Percentiles rank a stretch among this genome's conserved stretches.
Conservation (phyloP, 1,140 invertebrate species). For the Ooceraea biroi region DNA sequence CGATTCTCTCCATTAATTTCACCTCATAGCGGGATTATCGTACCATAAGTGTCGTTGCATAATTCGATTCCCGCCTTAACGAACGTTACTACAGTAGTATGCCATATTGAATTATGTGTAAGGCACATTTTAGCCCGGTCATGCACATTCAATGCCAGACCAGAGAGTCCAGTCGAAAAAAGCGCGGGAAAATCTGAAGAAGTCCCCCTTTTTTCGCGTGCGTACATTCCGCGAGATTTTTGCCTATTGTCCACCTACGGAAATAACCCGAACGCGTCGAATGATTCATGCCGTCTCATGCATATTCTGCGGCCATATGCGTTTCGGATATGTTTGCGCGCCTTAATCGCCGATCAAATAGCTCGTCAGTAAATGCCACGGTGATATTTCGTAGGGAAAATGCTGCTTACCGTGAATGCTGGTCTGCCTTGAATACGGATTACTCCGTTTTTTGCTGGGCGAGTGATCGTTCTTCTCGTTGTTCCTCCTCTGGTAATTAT, state of each 20-base stretch:
- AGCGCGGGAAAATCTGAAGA: not conserved
- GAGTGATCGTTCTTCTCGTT: slow-evolving; percentile 73
- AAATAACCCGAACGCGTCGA: not conserved
- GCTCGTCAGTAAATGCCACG: not conserved
- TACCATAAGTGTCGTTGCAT: slow-evolving; percentile 8
- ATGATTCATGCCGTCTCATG: slow-evolving; percentile 15
- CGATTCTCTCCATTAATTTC: too few relatives aligned
- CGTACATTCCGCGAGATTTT: slow-evolving; percentile 6
- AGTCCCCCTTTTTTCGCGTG: not conserved
- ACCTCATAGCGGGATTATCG: not conserved
- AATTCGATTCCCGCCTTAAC: slow-evolving; percentile 11
- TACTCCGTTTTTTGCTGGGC: slow-evolving; percentile 76
- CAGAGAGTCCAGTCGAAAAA: not conserved
- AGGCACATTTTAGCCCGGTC: slow-evolving; percentile 23
- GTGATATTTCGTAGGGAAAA: slow-evolving; percentile 37
- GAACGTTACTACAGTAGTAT: not conserved
- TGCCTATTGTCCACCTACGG: not conserved
- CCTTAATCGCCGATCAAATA: not conserved
- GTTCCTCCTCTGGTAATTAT: slow-evolving; percentile 73
- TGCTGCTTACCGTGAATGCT: slow-evolving; percentile 82
- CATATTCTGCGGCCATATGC: slow-evolving; percentile 1
- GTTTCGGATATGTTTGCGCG: not conserved
- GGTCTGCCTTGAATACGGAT: slow-evolving; percentile 82
- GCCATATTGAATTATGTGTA: slow-evolving; percentile 39
- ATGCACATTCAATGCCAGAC: not conserved